Evolutionary conservation across 2,113 vertebrate genomes (phyloP), one percentile per base, ranked within the genome.

Genomic region (Otocyon megalotis): DNA sequence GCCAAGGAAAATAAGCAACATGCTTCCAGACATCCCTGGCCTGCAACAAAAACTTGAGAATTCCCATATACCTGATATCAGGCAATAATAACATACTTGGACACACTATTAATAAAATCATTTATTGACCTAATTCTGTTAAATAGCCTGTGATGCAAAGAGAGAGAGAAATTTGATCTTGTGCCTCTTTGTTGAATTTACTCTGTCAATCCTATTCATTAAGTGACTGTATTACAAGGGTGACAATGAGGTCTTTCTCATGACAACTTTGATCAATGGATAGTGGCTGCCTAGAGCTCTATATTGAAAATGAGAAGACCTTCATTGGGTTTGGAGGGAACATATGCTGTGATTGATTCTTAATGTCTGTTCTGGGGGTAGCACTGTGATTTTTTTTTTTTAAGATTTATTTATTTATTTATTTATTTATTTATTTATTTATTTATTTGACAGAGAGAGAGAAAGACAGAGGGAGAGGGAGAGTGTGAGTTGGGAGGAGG

Each of bases 81-180:
- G 32, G 26, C 48, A 92, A 80, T 13, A 87, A n/a, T 28, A 60
- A 37, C 60, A 65, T 65, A 32, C n/a, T 94, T 53, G 24, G 43
- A 94, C 15, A 77, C 54, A 43, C 6, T 62, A 76, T 54, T 95
- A 71, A 80, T 67, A 82, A 97, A 83, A 88, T 88, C 26, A 91
- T 14, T 43, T 88, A 79, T 50, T 65, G 26, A 19, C 13, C 30
- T 93, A 12, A 24, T 54, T 87, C 58, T 74, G 13, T 93, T 48
- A 77, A 19, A 43, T 8, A 79, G 50, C 24, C 62, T 56, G 14
- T 50, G 26, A 86, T 65, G 3, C 35, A 90, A 86, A 82, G 20
- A 90, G 16, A 71, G 56, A 71, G 56, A 88, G 24, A 91, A 80
- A 76, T 81, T 35, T 85, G 32, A 96, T 69, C 30, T 32, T 91